These are phyloP conservation scores for Cryptoblepharus egeriae DNA, from an alignment of 2,797 vertebrate species.

Conservation along the genomic window DNA sequence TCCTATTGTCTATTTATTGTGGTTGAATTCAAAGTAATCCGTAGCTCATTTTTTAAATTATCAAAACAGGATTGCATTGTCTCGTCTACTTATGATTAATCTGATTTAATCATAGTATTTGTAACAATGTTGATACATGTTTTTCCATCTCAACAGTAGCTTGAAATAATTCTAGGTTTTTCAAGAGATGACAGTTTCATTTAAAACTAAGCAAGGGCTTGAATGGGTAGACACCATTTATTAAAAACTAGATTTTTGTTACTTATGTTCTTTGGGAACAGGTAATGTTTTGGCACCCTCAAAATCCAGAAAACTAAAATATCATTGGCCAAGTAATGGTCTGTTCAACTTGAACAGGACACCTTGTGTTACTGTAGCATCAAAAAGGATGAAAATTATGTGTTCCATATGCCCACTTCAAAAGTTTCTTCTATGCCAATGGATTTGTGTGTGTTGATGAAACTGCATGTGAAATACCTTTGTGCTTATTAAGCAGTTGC, in stretches of 20 bases:
- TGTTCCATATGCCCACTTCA: background rate
- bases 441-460: background rate
- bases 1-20: background rate
- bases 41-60: background rate
- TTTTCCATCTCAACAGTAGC: background rate
- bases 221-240: background rate
- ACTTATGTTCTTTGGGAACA: conserved; percentile 15
- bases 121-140: background rate
- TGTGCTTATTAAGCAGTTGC: conserved; percentile 43
- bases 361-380: background rate
- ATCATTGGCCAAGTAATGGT: background rate
- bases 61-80: background rate
- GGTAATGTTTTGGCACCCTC: conserved; percentile 13
- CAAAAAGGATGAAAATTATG: background rate
- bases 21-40: background rate
- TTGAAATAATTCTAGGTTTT: background rate
- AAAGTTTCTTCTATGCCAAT: background rate
- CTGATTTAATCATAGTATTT: background rate
- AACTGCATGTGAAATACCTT: conserved; percentile 10
- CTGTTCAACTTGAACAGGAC: background rate
- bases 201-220: background rate
- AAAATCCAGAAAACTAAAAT: background rate
- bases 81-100: background rate
- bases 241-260: background rate
- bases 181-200: background rate